Conservation (phyloP, 1,140 invertebrate genomes). For the Drosophila auraria region DNA sequence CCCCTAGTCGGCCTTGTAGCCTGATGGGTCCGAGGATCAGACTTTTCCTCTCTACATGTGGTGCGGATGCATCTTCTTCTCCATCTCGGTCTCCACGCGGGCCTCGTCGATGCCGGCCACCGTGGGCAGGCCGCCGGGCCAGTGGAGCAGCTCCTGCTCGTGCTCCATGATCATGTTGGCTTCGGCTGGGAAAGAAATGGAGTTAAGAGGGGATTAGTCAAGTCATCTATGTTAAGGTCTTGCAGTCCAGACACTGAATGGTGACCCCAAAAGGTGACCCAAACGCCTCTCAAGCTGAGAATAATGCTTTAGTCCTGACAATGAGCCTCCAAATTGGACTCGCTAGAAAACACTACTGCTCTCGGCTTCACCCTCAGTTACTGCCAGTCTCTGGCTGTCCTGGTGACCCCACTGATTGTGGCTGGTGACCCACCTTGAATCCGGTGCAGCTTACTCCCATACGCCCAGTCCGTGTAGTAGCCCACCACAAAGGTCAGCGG, state of each 20-base stretch:
- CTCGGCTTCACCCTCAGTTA: too few relatives aligned
- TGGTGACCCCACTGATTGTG: too few relatives aligned
- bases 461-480: slow-evolving; percentile 91
- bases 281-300: too few relatives aligned
- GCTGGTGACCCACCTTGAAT: slow-evolving; percentile 87
- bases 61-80: slow-evolving; percentile 88
- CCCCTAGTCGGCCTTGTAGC: slow-evolving; percentile 25
- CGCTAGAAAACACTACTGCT: too few relatives aligned
- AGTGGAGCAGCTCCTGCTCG: slow-evolving; percentile 88
- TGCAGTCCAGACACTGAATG: too few relatives aligned
- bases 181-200: slow-evolving; percentile 87
- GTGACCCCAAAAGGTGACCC: too few relatives aligned
- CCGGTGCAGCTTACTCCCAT: slow-evolving; percentile 91
- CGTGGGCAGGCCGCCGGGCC: slow-evolving; percentile 90
- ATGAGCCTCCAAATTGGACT: too few relatives aligned
- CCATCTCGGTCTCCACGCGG: slow-evolving; percentile 88
- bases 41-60: slow-evolving; percentile 73
- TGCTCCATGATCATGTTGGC: slow-evolving; percentile 92
- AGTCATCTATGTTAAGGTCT: too few relatives aligned
- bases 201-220: too few relatives aligned
- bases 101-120: slow-evolving; percentile 89
- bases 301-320: too few relatives aligned
- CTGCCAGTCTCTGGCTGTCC: too few relatives aligned
- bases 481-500: slow-evolving; percentile 90
- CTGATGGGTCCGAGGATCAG: slow-evolving; percentile 17